Conservation (phyloP, 2,113 vertebrate species). For the Aviceda subcristata region DNA sequence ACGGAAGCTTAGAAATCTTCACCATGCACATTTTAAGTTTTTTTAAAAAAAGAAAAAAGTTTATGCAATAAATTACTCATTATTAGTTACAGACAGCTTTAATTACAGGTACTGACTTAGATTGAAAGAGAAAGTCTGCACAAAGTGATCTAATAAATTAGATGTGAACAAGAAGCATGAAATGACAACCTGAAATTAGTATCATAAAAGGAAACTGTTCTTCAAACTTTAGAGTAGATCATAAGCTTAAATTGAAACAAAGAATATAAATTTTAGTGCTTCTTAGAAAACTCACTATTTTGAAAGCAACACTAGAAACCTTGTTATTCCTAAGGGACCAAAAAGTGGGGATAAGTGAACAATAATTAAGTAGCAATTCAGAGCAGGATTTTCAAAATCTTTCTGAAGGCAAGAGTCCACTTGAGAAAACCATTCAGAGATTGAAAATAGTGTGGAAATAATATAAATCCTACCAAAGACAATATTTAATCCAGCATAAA, state of each 20-base stretch:
- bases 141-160: conserved; percentile 8
- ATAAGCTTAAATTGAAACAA: conserved; percentile 16
- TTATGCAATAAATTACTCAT: not conserved
- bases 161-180: not conserved
- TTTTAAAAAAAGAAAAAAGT: not conserved
- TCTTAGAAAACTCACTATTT: not conserved
- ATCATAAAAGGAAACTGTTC: conserved; percentile 24
- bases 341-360: conserved; percentile 3
- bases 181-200: conserved; percentile 41
- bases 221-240: conserved; percentile 1
- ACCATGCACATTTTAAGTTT: not conserved
- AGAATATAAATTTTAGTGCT: not conserved
- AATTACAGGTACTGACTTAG: not conserved
- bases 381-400: not conserved
- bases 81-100: conserved; percentile 14
- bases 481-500: not conserved
- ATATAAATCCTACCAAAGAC: not conserved
- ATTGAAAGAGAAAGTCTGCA: not conserved
- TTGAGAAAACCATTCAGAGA: not conserved
- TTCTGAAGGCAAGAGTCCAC: not conserved
- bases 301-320: conserved; percentile 4
- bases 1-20: not conserved
- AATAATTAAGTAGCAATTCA: not conserved
- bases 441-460: not conserved
- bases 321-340: not conserved